phyloP scores from a whole-genome alignment of 2,888 invertebrate genomes.

The Apoda limacodes region DNA sequence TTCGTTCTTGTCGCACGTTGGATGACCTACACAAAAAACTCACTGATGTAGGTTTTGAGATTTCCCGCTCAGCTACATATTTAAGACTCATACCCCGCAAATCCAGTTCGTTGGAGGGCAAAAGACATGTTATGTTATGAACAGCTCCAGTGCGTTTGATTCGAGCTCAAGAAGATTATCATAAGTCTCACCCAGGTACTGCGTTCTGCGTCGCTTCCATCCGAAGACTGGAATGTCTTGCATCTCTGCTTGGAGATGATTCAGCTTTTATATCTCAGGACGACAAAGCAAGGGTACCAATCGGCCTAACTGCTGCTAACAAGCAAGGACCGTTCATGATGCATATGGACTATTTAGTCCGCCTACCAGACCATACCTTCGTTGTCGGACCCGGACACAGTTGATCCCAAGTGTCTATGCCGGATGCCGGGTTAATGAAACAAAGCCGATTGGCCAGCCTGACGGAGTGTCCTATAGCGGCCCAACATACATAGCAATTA shows the following conservation, averaged over 20 bases:
- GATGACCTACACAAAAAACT: conserved; percentile 13
- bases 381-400: conserved; percentile 14
- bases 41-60: conserved; percentile 14
- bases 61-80: conserved; percentile 13
- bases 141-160: conserved; percentile 18
- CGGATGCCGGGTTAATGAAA: conserved; percentile 12
- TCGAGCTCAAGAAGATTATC: conserved; percentile 17
- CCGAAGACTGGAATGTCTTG: conserved; percentile 4
- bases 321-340: conserved; percentile 9
- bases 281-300: conserved; percentile 9
- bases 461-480: conserved; percentile 13
- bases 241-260: conserved; percentile 5
- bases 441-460: conserved; percentile 13
- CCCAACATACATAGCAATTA: conserved; percentile 12
- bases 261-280: too few species aligned
- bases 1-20: conserved; percentile 10
- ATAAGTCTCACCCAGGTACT: conserved; percentile 12
- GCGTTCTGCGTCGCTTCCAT: conserved; percentile 7
- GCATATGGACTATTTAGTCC: conserved; percentile 13
- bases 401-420: conserved; percentile 16
- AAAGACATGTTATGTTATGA: conserved; percentile 18
- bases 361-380: conserved; percentile 14
- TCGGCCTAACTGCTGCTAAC: conserved; percentile 8
- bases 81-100: conserved; percentile 13
- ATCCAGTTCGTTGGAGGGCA: conserved; percentile 6